Evolutionary conservation across 2,113 vertebrate species (phyloP), one percentile per base, ranked within the genome.

Genomic region (Percina caprodes): DNA sequence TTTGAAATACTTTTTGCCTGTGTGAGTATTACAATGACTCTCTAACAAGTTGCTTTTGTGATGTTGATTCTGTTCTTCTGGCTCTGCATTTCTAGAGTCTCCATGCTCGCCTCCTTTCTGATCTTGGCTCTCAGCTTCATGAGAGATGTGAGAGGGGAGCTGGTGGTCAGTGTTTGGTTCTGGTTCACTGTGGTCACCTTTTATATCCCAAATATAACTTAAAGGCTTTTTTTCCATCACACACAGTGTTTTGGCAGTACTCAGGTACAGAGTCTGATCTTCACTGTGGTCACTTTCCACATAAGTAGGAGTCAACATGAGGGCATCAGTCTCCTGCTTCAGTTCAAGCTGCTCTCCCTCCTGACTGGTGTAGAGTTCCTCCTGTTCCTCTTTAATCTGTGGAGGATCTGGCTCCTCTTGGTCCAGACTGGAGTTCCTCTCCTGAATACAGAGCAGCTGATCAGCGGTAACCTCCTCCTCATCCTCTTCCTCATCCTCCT

Each of bases 91-190:
- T 18, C 19, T 15, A 3, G 24, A 26, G 14, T 52, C 69, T 19
- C 11, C 42, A 13, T 19, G 6, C 4, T 55, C 5, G 4, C 13
- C 14, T 65, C 26, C 61, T 54, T 26, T 58, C 33, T 48, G 67
- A 48, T 63, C 45, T 48, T 63, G 56, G 66, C 15, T 79, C 52
- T 84, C 62, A 26, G 55, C 18, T 55, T 18, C 30, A 73, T 42
- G 21, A 39, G 54, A 68, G 23, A 2, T 52, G 6, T n/a, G 6
- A 6, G 65, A 51, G 65, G 52, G 11, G 5, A 24, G 30, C 56
- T 70, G 45, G 10, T 49, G 9, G 6, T 46, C 18, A 4, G 5
- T 5, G 12, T 26, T 54, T 45, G 58, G 7, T n/a, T 45, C 56
- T 15, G 75, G 0, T 51, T 79, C 58, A 30, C 49, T 48, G 48